These are phyloP conservation scores for Petroica traversi DNA, from an alignment of 2,113 vertebrate species.

Conservation along the genomic window DNA sequence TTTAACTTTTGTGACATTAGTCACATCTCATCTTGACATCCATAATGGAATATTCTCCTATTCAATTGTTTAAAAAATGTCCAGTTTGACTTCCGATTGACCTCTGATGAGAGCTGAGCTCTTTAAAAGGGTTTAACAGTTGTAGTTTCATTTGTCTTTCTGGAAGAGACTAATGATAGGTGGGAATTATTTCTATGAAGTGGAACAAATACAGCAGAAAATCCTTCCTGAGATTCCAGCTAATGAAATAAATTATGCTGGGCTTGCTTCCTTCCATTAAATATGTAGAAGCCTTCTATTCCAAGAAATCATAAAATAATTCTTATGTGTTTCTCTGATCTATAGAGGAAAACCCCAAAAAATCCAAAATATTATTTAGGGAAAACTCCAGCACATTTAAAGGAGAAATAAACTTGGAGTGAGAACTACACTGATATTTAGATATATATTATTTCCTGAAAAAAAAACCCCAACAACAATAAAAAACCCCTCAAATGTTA, in stretches of 20 bases:
- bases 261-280: background rate
- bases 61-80: slow-evolving; percentile 67
- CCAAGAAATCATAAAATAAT: background rate
- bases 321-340: background rate
- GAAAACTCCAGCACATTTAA: background rate
- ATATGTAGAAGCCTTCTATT: background rate
- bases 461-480: too few relatives aligned
- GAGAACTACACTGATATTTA: background rate
- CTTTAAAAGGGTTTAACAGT: slow-evolving; percentile 12
- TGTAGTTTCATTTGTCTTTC: slow-evolving; percentile 3
- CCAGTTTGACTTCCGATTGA: slow-evolving; percentile 59
- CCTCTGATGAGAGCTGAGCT: slow-evolving; percentile 44
- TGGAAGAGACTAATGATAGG: background rate
- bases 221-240: background rate
- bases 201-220: background rate
- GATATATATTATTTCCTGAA: background rate
- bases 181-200: background rate
- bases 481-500: background rate
- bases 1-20: slow-evolving; percentile 60
- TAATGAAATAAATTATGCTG: background rate
- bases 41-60: slow-evolving; percentile 62
- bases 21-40: slow-evolving; percentile 62
- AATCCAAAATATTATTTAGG: background rate
- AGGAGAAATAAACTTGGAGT: background rate
- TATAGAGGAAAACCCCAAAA: background rate